These are phyloP conservation scores for Folsomia manolachei DNA, from an alignment of 2,888 invertebrate species.

Conservation along the genomic window DNA sequence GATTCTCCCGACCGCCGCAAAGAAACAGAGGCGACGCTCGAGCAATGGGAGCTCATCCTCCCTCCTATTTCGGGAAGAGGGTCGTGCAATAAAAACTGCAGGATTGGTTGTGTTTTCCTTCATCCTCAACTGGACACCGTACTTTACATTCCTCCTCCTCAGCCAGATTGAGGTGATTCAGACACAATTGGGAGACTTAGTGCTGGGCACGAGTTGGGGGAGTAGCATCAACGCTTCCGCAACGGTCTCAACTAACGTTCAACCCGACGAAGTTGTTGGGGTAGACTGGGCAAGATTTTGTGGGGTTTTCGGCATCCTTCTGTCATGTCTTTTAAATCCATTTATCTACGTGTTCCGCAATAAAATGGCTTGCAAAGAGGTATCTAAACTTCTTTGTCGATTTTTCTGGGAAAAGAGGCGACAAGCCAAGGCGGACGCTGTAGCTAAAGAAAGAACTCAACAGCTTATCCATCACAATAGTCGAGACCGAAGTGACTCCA, in stretches of 20 bases:
- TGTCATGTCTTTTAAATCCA: slow-evolving; percentile 57
- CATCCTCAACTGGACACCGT: slow-evolving; percentile 58
- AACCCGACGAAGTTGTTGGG: background rate
- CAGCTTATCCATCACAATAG: background rate
- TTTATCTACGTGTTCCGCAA: slow-evolving; percentile 59
- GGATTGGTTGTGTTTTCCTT: slow-evolving; percentile 58
- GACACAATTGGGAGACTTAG: slow-evolving; percentile 24
- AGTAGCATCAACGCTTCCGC: background rate
- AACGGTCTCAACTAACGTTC: background rate
- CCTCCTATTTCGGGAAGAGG: slow-evolving; percentile 58
- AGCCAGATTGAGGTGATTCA: slow-evolving; percentile 49
- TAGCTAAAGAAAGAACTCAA: background rate
- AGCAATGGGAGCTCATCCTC: slow-evolving; percentile 56
- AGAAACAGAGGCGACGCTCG: slow-evolving; percentile 53
- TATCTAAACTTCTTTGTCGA: slow-evolving; percentile 50
- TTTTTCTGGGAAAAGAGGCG: slow-evolving; percentile 27
- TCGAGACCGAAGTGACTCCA: background rate
- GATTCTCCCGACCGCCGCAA: slow-evolving; percentile 39
- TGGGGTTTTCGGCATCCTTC: slow-evolving; percentile 54
- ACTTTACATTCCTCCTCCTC: slow-evolving; percentile 52
- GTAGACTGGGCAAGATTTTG: slow-evolving; percentile 47
- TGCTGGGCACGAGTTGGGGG: background rate
- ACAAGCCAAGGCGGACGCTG: background rate
- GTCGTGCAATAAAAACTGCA: slow-evolving; percentile 57
- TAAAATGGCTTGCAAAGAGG: slow-evolving; percentile 54